Base-by-base conservation (phyloP, 2,888 invertebrate genomes). In the Lathronympha strigana region DNA sequence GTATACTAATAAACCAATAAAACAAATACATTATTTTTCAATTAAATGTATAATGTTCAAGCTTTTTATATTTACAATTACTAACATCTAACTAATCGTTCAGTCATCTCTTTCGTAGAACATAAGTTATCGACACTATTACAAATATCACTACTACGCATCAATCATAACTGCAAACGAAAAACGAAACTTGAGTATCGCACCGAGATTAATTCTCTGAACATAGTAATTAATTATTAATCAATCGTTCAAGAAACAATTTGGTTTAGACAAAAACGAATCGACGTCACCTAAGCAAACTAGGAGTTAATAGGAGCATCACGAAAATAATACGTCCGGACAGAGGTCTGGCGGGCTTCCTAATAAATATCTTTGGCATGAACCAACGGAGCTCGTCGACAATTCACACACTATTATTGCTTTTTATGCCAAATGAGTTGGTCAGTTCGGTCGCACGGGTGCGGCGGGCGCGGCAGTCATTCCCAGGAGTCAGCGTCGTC, bases 331-430 rank as follows among this genome's bases (percentile, higher is more conserved):
- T 78, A 79, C 78, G 78, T 76, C 79, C 80, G 78, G 47, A 47
- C 47, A 66, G 68, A 58, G 67, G 67, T 67, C 74, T 76, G 74
- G 82, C 86, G 77, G 47, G 47, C 84, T 83, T 81, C 81, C 80
- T 86, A 90, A 90, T 90, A 91, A 91, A 90, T 91, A 92, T 92
- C 91, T 92, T 92, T 92, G 91, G 91, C 91, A 91, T 91, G 90
- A 90, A 89, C 88, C 86, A 88, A 82, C 85, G 79, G 51, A 57
- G 84, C 83, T 87, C 86, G 84, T 83, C 81, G 86, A 82, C 84
- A 85, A 83, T 76, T 80, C 84, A 83, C 84, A 82, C 86, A 83
- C 86, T 66, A 61, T 81, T 78, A 83, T 81, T 79, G 84, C 83
- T 82, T 77, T 47, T 76, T 23, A 80, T 81, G 84, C 82, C 82